Conservation (phyloP, 2,888 invertebrate species). For the Cinara cedri region DNA sequence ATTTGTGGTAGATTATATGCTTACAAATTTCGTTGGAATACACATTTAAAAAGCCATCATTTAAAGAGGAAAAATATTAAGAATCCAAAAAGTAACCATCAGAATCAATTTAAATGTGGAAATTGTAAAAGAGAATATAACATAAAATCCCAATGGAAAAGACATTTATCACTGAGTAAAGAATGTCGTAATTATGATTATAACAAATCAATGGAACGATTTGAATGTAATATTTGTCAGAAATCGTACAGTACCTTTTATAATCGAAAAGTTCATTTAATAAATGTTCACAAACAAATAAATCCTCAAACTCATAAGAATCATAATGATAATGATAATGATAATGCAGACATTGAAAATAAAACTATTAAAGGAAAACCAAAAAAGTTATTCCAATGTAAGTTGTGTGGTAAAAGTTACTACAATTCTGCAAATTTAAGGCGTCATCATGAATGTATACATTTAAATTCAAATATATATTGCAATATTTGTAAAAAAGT, state of each 20-base stretch:
- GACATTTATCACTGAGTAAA: constrained; percentile 30
- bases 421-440: constrained; percentile 10
- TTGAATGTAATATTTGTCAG: constrained; percentile 25
- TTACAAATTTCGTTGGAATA: constrained; percentile 54
- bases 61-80: background rate
- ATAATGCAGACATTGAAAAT: background rate
- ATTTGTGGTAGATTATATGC: constrained; percentile 51
- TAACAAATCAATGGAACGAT: background rate
- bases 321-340: background rate
- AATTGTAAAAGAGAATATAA: constrained; percentile 38
- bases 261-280: constrained; percentile 3
- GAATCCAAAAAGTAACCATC: background rate
- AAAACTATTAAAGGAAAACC: background rate
- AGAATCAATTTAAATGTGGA: constrained; percentile 20
- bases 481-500: constrained; percentile 8
- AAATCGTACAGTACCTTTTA: constrained; percentile 2
- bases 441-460: background rate
- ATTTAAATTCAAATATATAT: background rate
- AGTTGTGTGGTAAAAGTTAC: constrained; percentile 8
- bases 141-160: constrained; percentile 14
- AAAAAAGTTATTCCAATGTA: constrained; percentile 2
- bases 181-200: constrained; percentile 39
- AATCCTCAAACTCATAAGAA: too few relatives aligned
- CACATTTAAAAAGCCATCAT: constrained; percentile 42
- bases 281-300: constrained; percentile 8